A percentile compares a stretch with the other conserved stretches of the same genome.
Evolutionary conservation across 1,140 invertebrate species (phyloP).

Genomic region (Camponotus floridanus): DNA sequence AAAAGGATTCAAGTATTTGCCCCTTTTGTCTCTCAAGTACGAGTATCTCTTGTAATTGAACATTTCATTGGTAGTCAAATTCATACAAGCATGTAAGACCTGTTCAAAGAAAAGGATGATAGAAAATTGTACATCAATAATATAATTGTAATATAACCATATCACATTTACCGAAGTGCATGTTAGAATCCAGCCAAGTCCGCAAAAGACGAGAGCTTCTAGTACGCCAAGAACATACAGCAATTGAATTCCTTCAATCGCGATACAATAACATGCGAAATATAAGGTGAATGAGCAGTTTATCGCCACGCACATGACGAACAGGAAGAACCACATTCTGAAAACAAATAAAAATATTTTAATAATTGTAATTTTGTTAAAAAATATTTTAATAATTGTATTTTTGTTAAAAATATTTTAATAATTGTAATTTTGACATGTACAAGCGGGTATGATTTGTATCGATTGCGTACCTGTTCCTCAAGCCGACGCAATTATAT

Average conservation of each 20-base stretch:
- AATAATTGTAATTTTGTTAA: not conserved
- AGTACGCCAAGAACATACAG: conserved; percentile 93
- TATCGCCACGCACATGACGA: conserved; percentile 94
- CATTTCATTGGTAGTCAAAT: conserved; percentile 97
- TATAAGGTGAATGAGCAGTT: conserved; percentile 95
- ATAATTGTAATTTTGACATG: not conserved
- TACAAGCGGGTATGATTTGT: not conserved
- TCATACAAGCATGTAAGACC: conserved; percentile 95
- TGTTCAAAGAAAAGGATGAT: conserved; percentile 80
- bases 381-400: conserved; percentile 32
- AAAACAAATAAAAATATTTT: conserved; percentile 73
- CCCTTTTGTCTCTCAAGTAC: conserved; percentile 94
- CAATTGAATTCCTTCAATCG: conserved; percentile 94
- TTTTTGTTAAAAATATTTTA: conserved; percentile 29
- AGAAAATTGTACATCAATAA: conserved; percentile 24
- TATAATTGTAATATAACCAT: not conserved
- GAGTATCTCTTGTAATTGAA: conserved; percentile 97
- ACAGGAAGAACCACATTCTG: conserved; percentile 96
- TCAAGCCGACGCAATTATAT: conserved; percentile 96
- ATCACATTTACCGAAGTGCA: conserved; percentile 92
- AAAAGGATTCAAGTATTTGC: conserved; percentile 95
- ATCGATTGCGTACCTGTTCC: conserved; percentile 88
- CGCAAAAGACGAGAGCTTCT: conserved; percentile 94
- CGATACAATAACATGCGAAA: conserved; percentile 95
- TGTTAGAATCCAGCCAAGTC: conserved; percentile 94